A percentile compares a stretch with the other conserved stretches of the same genome.
These are phyloP conservation scores for Clostera curtula DNA, from an alignment of 2,888 invertebrate genomes.

Conservation along the genomic window DNA sequence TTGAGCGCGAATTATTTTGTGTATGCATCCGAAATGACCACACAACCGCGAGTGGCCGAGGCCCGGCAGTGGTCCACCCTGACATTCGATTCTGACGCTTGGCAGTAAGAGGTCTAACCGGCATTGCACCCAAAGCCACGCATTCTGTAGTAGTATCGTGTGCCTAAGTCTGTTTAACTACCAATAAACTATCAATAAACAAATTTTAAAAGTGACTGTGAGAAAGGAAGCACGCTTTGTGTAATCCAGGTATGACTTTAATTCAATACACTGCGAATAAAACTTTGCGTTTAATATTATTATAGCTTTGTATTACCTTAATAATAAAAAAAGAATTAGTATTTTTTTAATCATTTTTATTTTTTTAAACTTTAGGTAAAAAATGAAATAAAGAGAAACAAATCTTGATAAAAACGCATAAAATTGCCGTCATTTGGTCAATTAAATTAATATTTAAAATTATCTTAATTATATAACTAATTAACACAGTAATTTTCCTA, in stretches of 20 bases:
- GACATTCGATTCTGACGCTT: slow-evolving; percentile 47
- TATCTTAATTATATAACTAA: no score
- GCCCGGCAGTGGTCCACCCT: slow-evolving; percentile 38
- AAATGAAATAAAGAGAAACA: no score
- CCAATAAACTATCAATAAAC: slow-evolving; percentile 10
- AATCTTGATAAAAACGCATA: no score
- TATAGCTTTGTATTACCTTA: no score
- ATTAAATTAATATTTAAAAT: no score
- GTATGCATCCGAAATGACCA: slow-evolving; percentile 7
- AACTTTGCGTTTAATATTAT: no score
- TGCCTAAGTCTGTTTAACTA: slow-evolving; percentile 16
- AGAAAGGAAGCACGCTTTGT: slow-evolving; percentile 1
- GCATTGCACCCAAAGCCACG: slow-evolving; percentile 20
- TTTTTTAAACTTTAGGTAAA: no score
- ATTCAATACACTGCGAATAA: no score
- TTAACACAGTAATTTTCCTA: no score
- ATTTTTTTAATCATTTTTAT: no score
- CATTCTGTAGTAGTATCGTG: slow-evolving; percentile 24
- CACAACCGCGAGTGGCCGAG: slow-evolving; percentile 6
- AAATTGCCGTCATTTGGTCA: no score
- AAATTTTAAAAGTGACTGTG: slow-evolving; percentile 4
- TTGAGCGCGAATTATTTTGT: slow-evolving; percentile 4
- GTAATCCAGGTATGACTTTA: slow-evolving; percentile 7
- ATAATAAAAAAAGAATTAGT: no score
- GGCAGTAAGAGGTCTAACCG: slow-evolving; percentile 25